Percentiles rank a stretch among this genome's conserved stretches.
Evolutionary conservation across 2,888 invertebrate genomes (phyloP).

Genomic region (Zygogramma bicolorata): DNA sequence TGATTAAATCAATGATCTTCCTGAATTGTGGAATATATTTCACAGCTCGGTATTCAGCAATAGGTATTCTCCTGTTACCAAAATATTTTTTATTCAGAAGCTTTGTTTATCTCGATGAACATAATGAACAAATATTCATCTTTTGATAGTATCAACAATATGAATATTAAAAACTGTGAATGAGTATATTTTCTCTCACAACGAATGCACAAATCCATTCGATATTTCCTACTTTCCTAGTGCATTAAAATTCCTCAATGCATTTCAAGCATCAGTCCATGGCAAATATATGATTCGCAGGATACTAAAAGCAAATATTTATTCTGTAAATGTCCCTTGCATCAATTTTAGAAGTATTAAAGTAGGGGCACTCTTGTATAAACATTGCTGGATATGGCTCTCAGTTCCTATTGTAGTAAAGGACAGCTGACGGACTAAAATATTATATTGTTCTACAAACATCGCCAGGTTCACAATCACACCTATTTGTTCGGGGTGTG

Average conservation of each 20-base stretch:
- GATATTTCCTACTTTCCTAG: not conserved
- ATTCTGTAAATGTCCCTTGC: slow-evolving; percentile 65
- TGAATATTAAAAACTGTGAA: no score
- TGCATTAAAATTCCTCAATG: not conserved
- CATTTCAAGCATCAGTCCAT: slow-evolving; percentile 23
- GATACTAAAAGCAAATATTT: slow-evolving; percentile 63
- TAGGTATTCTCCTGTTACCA: no score
- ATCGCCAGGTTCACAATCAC: not conserved
- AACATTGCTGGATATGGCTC: slow-evolving; percentile 50
- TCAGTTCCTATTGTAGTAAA: slow-evolving; percentile 23
- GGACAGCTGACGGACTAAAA: slow-evolving; percentile 17
- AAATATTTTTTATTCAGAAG: no score
- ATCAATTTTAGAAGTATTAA: slow-evolving; percentile 62
- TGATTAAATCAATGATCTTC: no score
- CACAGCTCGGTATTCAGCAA: no score
- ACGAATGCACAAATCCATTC: no score
- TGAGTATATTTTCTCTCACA: no score
- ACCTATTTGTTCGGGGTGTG: not conserved
- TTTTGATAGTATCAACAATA: no score
- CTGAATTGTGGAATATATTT: no score
- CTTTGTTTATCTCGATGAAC: no score
- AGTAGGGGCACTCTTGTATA: slow-evolving; percentile 61
- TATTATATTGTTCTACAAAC: slow-evolving; percentile 6
- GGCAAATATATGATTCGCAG: slow-evolving; percentile 40
- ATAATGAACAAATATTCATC: no score